Evolutionary conservation across 1,140 invertebrate species (phyloP), one percentile per base, ranked within the genome.

Genomic region (Lasaia peninsularis): DNA sequence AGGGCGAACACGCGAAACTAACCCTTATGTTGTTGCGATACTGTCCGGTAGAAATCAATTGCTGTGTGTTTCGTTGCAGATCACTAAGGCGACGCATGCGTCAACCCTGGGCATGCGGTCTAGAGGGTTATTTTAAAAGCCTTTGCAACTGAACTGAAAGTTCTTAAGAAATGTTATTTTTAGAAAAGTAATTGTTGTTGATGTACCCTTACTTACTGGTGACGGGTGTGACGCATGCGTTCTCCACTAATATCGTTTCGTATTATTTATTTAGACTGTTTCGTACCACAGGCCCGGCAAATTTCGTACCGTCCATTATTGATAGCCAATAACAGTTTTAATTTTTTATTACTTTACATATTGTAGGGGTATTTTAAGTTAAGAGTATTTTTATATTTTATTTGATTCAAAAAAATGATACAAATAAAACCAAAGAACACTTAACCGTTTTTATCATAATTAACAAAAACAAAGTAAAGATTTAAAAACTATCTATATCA

Each of bases 1-100:
- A 9, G 12, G 10, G 7, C 2, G 9, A 40, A 1, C 37, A 8
- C 12, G 12, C n/a, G 14, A 37, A 8, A 14, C 4, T 14, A n/a
- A 16, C 35, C 14, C 48, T 62, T 62, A 56, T 49, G 35, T 52
- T 20, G 58, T 44, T n/a, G 63, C 51, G 40, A 50, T 65, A 65
- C 48, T 58, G 51, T 49, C 50, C 20, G 28, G 7, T 63, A 49
- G 54, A 48, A 52, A 58, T 48, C 21, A 55, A 8, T 33, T 34
- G 5, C 33, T 31, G 50, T 18, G 32, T 52, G 12, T 35, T 51
- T 2, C 5, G 54, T 34, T 56, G 24, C 40, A 57, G 57, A 57
- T 61, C 55, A 50, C 56, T 58, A 65, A 50, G 37, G 40, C 18
- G 37, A 58, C 67, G 63, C 67, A 69, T 69, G 67, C 63, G 67